phyloP scores from a whole-genome alignment of 2,113 vertebrate genomes.

The Tautogolabrus adspersus region DNA sequence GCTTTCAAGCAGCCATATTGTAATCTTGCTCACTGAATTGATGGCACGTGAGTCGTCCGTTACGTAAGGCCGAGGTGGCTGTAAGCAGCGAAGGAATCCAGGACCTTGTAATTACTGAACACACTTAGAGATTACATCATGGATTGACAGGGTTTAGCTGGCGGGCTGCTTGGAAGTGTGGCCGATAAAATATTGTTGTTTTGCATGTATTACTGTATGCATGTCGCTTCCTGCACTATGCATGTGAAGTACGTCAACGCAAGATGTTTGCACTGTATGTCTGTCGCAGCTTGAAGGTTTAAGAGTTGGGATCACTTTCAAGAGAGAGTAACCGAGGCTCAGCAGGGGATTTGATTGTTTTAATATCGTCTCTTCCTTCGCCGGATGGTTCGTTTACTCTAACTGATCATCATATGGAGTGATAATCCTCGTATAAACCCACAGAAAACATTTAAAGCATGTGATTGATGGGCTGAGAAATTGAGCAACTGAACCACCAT shows the following conservation, averaged over 20 bases:
- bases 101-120: slow-evolving; percentile 78
- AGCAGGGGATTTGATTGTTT: slow-evolving; percentile 38
- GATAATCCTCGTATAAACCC: slow-evolving; percentile 27
- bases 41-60: slow-evolving; percentile 58
- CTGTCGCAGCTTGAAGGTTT: not conserved
- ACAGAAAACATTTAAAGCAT: not conserved
- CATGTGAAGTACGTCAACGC: not conserved
- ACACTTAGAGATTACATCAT: slow-evolving; percentile 80
- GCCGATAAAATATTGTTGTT: slow-evolving; percentile 6
- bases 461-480: not conserved
- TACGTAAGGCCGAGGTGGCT: slow-evolving; percentile 70
- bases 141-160: slow-evolving; percentile 72
- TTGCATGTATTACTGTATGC: not conserved
- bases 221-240: not conserved
- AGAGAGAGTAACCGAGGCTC: not conserved
- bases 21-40: slow-evolving; percentile 53
- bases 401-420: slow-evolving; percentile 35
- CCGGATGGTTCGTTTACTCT: slow-evolving; percentile 21
- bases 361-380: slow-evolving; percentile 18
- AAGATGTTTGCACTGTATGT: not conserved
- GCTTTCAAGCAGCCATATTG: slow-evolving; percentile 63
- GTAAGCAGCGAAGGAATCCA: slow-evolving; percentile 61
- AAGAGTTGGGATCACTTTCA: not conserved
- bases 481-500: not conserved
- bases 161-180: slow-evolving; percentile 53